Evolutionary conservation across 1,140 invertebrate genomes (phyloP).

Genomic region (Adelges cooleyi): DNA sequence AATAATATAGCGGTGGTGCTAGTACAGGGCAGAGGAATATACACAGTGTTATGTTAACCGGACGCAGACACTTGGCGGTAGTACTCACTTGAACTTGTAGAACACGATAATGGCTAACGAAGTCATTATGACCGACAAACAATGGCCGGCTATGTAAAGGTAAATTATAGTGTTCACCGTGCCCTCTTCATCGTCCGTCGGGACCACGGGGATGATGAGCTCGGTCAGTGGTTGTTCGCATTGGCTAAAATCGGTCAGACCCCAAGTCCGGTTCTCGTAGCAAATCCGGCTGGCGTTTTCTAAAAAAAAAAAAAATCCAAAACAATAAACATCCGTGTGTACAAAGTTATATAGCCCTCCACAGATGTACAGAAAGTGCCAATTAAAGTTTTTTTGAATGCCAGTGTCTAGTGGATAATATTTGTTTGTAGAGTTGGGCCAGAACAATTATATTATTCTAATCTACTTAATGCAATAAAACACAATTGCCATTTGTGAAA

Average conservation of each 20-base stretch:
- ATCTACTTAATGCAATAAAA: no score
- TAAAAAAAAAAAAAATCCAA: neutral
- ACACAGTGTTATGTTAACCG: no score
- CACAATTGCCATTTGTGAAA: no score
- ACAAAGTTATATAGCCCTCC: no score
- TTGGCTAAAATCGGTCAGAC: slow-evolving; percentile 4
- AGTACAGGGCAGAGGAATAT: no score
- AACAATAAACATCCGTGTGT: no score
- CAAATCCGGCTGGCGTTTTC: slow-evolving; percentile 19
- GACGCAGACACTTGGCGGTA: neutral
- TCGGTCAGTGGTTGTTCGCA: neutral
- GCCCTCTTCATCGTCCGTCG: slow-evolving; percentile 1
- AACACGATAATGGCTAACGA: slow-evolving; percentile 7
- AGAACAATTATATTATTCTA: no score
- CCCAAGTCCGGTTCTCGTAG: slow-evolving; percentile 23
- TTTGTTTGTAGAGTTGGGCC: no score
- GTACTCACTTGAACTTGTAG: slow-evolving; percentile 10
- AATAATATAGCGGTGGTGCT: no score
- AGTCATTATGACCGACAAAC: slow-evolving; percentile 11
- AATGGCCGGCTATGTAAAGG: slow-evolving; percentile 14
- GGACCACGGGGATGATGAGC: neutral
- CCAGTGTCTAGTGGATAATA: no score
- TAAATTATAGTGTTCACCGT: slow-evolving; percentile 16
- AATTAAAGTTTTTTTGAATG: no score
- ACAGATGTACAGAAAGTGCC: no score